Evolutionary conservation across 2,113 vertebrate genomes (phyloP).

Genomic region (Cavia aperea): DNA sequence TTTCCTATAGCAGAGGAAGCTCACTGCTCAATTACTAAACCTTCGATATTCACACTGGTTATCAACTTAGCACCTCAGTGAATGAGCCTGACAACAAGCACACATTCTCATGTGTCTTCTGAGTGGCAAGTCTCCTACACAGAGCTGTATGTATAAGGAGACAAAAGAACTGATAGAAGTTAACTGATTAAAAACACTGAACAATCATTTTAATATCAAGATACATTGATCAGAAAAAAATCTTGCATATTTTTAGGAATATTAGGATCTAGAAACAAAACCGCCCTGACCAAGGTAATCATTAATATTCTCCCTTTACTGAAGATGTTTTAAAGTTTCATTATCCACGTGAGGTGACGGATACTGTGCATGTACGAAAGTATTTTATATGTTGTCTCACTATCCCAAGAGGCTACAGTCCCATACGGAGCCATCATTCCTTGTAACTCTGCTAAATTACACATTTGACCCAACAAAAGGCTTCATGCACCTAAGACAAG

Average conservation of each 20-base stretch:
- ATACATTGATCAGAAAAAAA: conserved; percentile 45
- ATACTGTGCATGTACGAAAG: conserved; percentile 42
- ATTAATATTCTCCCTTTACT: conserved; percentile 20
- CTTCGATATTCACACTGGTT: conserved; percentile 20
- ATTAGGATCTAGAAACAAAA: conserved; percentile 46
- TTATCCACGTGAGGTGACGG: conserved; percentile 17
- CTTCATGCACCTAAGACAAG: conserved; percentile 17
- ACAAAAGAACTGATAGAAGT: conserved; percentile 34
- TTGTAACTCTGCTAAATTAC: conserved; percentile 37
- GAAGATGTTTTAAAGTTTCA: conserved; percentile 32
- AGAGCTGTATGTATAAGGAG: neutral
- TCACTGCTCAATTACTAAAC: conserved; percentile 3
- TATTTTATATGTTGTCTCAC: conserved; percentile 21
- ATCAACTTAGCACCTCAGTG: conserved; percentile 37
- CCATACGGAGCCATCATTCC: neutral
- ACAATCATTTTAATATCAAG: conserved; percentile 55
- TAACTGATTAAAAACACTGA: conserved; percentile 43
- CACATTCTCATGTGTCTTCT: neutral
- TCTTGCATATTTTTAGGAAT: conserved; percentile 16
- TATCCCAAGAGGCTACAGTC: conserved; percentile 29
- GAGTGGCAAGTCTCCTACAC: conserved; percentile 21
- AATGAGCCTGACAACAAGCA: conserved; percentile 36
- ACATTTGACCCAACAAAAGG: conserved; percentile 30
- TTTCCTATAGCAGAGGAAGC: conserved; percentile 11
- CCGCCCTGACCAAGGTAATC: conserved; percentile 35